These are phyloP conservation scores for Orchesella flavescens DNA, from an alignment of 2,888 invertebrate species.

Conservation along the genomic window DNA sequence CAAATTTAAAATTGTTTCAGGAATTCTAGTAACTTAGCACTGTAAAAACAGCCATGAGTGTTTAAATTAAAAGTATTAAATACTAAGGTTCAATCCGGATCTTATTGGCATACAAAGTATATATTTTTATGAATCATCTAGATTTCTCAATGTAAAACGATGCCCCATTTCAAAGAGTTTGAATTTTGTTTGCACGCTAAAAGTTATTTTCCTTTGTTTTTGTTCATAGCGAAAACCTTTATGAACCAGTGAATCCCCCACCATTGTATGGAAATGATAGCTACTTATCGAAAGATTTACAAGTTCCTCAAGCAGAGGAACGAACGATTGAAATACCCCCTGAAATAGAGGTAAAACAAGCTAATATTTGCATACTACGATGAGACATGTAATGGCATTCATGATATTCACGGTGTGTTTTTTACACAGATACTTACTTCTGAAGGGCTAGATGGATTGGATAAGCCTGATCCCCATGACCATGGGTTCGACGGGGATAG, in stretches of 20 bases:
- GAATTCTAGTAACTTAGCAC: too few species aligned
- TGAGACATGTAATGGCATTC: neutral
- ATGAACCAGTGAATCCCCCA: slow-evolving; percentile 89
- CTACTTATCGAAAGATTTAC: slow-evolving; percentile 73
- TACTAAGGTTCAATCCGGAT: too few species aligned
- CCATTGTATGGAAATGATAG: slow-evolving; percentile 75
- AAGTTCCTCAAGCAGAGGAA: slow-evolving; percentile 63
- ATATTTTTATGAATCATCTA: too few species aligned
- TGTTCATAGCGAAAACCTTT: slow-evolving; percentile 87
- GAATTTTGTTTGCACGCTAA: neutral
- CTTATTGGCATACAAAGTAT: too few species aligned
- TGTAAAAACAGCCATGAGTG: too few species aligned
- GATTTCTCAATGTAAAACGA: too few species aligned
- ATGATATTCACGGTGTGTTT: too few species aligned
- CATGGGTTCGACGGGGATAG: slow-evolving; percentile 70
- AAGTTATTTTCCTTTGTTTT: neutral
- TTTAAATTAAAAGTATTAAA: too few species aligned
- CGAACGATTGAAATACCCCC: slow-evolving; percentile 70
- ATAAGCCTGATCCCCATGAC: slow-evolving; percentile 69
- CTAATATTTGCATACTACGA: neutral
- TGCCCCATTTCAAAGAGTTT: neutral
- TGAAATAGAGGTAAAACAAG: slow-evolving; percentile 67
- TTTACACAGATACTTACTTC: slow-evolving; percentile 67
- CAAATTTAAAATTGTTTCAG: too few species aligned
- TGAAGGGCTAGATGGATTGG: slow-evolving; percentile 71